A percentile compares a stretch with the other conserved stretches of the same genome.
These are phyloP conservation scores for Autographa gamma DNA, from an alignment of 2,888 invertebrate species.

Conservation along the genomic window DNA sequence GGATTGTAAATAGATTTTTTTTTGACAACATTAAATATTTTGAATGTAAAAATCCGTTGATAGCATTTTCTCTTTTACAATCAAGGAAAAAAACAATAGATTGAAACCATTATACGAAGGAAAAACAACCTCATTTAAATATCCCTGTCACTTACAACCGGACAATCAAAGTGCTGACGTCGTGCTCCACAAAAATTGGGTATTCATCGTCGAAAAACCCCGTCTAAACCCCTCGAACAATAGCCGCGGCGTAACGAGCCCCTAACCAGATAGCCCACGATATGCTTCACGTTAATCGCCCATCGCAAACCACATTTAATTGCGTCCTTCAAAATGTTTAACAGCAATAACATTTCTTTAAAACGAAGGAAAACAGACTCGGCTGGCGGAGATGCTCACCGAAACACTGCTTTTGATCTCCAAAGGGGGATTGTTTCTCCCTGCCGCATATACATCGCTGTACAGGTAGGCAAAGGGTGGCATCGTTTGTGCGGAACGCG, in stretches of 20 bases:
- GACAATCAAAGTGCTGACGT: conserved; percentile 70
- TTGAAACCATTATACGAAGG: conserved; percentile 22
- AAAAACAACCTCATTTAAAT: conserved; percentile 50
- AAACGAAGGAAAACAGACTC: conserved; percentile 35
- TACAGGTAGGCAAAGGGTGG: conserved; percentile 57
- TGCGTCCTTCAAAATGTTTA: conserved; percentile 42
- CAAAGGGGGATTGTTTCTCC: conserved; percentile 60
- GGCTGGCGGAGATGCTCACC: conserved; percentile 42
- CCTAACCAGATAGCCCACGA: conserved; percentile 45
- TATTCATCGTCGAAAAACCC: conserved; percentile 63
- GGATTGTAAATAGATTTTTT: too few species aligned
- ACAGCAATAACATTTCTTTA: conserved; percentile 40
- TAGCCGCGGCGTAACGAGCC: conserved; percentile 57
- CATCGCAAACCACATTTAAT: conserved; percentile 53
- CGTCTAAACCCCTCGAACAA: conserved; percentile 61
- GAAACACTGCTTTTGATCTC: conserved; percentile 69
- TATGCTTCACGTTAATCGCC: conserved; percentile 53
- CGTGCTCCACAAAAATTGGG: conserved; percentile 60
- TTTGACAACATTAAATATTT: background rate
- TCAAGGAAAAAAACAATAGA: conserved; percentile 19
- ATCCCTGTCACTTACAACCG: conserved; percentile 49
- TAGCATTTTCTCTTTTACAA: background rate
- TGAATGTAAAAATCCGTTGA: background rate
- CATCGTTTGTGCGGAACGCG: conserved; percentile 41
- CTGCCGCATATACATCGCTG: conserved; percentile 52